phyloP scores from a whole-genome alignment of 2,113 vertebrate species.

The Oreotrochilus melanogaster region DNA sequence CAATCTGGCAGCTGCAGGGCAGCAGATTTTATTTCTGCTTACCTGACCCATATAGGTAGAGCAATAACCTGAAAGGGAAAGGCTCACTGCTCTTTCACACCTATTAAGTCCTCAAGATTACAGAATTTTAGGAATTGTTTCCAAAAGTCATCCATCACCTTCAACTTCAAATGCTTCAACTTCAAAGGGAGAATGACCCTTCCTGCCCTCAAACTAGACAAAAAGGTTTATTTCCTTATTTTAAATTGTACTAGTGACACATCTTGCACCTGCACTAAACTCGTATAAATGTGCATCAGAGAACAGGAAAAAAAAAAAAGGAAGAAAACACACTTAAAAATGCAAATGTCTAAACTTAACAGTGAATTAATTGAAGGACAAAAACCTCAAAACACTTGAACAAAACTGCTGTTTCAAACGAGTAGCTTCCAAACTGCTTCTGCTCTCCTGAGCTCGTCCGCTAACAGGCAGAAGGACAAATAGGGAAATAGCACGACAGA shows the following conservation, averaged over 20 bases:
- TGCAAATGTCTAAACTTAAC: neutral
- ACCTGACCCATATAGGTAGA: slow-evolving; percentile 11
- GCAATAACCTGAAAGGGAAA: slow-evolving; percentile 21
- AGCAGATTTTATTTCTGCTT: slow-evolving; percentile 22
- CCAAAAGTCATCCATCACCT: neutral
- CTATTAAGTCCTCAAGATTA: neutral
- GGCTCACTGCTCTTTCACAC: neutral
- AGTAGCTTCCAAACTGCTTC: neutral
- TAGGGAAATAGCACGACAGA: slow-evolving; percentile 64
- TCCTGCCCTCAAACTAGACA: neutral
- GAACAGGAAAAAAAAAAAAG: neutral
- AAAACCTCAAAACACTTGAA: neutral
- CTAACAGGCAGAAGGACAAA: slow-evolving; percentile 45
- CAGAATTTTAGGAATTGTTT: neutral
- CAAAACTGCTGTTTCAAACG: neutral
- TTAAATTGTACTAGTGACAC: neutral
- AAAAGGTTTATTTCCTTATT: neutral
- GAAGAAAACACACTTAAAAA: neutral
- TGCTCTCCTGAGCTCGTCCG: neutral
- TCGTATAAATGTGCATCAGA: neutral
- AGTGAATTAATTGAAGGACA: neutral
- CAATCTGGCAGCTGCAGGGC: slow-evolving; percentile 25
- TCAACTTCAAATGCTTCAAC: neutral
- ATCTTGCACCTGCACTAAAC: neutral
- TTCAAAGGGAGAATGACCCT: neutral